Conservation (phyloP, 2,113 vertebrate species). For the Alethe diademata region DNA sequence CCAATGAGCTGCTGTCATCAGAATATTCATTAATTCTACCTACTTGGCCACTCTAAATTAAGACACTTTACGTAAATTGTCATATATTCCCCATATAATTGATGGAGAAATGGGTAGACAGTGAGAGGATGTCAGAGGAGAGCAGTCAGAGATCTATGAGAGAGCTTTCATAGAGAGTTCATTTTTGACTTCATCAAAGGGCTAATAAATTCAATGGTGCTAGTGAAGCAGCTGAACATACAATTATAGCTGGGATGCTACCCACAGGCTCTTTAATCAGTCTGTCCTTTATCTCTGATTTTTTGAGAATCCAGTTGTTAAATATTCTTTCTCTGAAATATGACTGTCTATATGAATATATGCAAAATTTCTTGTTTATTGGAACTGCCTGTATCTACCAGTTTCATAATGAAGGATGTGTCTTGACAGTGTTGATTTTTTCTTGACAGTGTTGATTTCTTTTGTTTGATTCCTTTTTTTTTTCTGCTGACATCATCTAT, state of each 20-base stretch:
- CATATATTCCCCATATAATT: neutral
- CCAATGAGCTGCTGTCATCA: neutral
- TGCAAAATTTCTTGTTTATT: neutral
- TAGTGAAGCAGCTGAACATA: neutral
- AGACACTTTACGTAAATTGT: neutral
- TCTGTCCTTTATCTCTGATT: neutral
- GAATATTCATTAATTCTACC: neutral
- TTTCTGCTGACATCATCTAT: rapidly evolving
- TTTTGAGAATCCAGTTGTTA: neutral
- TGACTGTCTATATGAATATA: neutral
- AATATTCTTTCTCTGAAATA: neutral
- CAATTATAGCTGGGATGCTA: neutral
- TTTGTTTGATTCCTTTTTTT: neutral
- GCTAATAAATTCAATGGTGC: neutral
- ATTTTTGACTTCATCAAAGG: neutral
- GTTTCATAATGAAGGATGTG: neutral
- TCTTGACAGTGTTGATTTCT: too few species aligned
- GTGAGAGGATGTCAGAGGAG: neutral
- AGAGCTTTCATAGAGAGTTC: neutral
- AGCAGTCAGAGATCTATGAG: neutral
- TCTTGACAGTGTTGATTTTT: neutral
- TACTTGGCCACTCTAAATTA: neutral
- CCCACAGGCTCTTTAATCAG: neutral
- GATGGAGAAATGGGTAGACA: neutral
- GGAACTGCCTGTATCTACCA: neutral